Conservation (phyloP, 1,140 invertebrate genomes). For the Nomia melanderi region DNA sequence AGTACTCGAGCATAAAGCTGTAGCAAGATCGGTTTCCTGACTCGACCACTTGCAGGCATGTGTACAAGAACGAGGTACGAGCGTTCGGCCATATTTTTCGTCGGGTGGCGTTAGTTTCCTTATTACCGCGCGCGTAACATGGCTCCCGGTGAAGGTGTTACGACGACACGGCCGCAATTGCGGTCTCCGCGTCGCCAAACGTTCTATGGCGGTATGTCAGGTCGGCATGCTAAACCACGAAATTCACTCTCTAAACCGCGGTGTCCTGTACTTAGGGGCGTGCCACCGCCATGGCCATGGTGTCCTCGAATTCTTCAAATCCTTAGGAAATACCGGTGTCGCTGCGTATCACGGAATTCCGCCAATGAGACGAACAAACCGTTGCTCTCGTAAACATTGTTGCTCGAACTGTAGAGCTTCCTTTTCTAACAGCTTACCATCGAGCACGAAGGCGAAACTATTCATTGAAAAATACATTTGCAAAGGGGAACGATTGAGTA, state of each 20-base stretch:
- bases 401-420: too few species aligned
- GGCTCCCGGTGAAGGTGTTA: conserved; percentile 43
- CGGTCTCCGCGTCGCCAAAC: conserved; percentile 43
- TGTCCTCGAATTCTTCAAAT: background rate
- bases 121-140: conserved; percentile 32
- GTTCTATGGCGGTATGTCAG: conserved; percentile 42
- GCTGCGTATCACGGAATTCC: too few species aligned
- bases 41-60: too few species aligned
- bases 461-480: too few species aligned
- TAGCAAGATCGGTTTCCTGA: too few species aligned
- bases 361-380: too few species aligned
- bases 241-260: conserved; percentile 45
- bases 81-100: background rate
- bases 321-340: background rate
- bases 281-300: background rate
- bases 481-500: too few species aligned
- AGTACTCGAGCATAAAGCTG: too few species aligned
- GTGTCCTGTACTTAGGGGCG: conserved; percentile 1
- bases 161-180: conserved; percentile 42
- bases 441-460: too few species aligned
- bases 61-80: too few species aligned
- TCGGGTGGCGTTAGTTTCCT: background rate
- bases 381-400: too few species aligned
- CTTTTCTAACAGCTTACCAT: too few species aligned
- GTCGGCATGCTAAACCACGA: conserved; percentile 38